Base-by-base conservation (phyloP, 2,113 vertebrate species). In the Pavo muticus region DNA sequence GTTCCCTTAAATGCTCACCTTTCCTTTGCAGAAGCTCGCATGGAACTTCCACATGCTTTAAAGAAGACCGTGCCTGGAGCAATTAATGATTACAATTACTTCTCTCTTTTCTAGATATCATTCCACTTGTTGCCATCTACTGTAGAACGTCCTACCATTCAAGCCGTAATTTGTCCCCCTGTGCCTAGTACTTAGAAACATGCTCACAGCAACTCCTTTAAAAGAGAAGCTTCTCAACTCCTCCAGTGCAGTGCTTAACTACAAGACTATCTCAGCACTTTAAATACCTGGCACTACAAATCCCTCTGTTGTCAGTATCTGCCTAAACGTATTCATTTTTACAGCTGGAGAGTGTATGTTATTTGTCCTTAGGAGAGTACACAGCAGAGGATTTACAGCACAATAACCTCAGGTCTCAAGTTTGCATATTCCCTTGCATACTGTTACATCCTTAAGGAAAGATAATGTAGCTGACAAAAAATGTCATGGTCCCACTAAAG, bases 381-480 rank as follows among this genome's bases (percentile, higher is more conserved):
- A 15, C 45, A 74, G 73, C 2, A 0, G 90, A 70, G 47, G 83
- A 93, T 93, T 94, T 92, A 87, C 70, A 69, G 84, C 84, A 60
- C 72, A 84, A 80, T 69, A 91, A 96, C 72, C 88, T 90, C 79
- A 67, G 82, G 79, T 91, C 75, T 84, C 20, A 1, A 78, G 52
- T 84, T 83, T 87, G 84, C 88, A 72, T 85, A 83, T 90, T 91
- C 83, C 83, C 85, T 71, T 61, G 76, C 75, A 91, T 91, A 80
- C 64, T 32, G n/a, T 42, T 93, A 52, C 57, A 69, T 72, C 91
- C 77, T 87, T 9, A 6, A 89, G 84, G 80, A 91, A 90, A 92
- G 77, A 93, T 52, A 95, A 90, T 0, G 24, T 88, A 96, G 91
- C 77, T 94, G 86, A 84, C 73, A 88, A 95, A 93, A 94, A 94